Evolutionary conservation across 2,113 vertebrate species (phyloP), one percentile per base, ranked within the genome.

Genomic region (Tichodroma muraria): DNA sequence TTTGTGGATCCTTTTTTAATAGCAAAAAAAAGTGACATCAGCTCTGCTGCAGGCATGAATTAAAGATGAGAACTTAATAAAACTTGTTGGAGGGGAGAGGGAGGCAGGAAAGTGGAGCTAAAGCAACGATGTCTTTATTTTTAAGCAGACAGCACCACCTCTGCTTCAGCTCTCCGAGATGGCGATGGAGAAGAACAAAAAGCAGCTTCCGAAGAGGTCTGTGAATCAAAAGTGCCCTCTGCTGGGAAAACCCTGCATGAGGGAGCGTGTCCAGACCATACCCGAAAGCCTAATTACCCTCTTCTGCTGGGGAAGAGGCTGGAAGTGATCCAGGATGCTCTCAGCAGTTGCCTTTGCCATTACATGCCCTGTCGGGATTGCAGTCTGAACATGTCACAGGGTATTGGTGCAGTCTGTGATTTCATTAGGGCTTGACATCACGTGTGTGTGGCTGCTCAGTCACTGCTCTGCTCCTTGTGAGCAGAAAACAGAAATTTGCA

Each of bases 41-140:
- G 87, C 94, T 92, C 84, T 92, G 87, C 95, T 95, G 84, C 95
- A 95, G 88, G 76, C 95, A 97, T 97, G 96, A 97, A 97, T 97
- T 97, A 97, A 97, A 97, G 96, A 97, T 97, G 95, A 97, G 96
- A 96, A 96, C 93, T 97, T 97, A 97, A 97, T 97, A 97, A 97
- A 97, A 97, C 95, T 97, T 94, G 96, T 95, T 89, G 84, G 85
- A 87, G 79, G 77, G 82, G 73, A 85, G 91, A 89, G 42, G 68
- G 60, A 94, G 86, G 86, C 72, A 94, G 71, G 60, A 81, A 84
- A 93, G 90, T 45, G 54, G 69, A 92, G 84, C 80, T 81, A 31
- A 90, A 91, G 80, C 66, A 68, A 19, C 57, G 82, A 94, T 81
- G 86, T 93, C 95, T 96, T 96, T 95, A 98, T 97, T 97, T 95